Conservation (phyloP, 2,888 invertebrate species). For the Chrysina gloriosa region DNA sequence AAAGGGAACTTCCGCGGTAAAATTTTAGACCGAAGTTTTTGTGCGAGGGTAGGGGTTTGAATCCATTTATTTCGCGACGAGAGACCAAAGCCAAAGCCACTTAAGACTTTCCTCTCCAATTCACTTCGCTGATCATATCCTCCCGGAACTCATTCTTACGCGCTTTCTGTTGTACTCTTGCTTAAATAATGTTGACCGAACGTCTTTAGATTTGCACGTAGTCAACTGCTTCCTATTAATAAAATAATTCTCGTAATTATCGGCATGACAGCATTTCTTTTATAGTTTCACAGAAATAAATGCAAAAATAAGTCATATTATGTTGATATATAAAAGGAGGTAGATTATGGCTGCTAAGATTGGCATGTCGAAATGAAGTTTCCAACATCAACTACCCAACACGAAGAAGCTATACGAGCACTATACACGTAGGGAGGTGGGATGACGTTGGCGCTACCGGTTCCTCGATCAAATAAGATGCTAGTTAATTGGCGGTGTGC, state of each 20-base stretch:
- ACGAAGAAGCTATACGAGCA: not conserved
- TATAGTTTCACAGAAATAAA: too few species aligned
- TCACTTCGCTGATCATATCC: conserved; percentile 56
- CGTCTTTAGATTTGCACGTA: too few species aligned
- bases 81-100: conserved; percentile 60
- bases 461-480: conserved; percentile 58
- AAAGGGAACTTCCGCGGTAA: conserved; percentile 25
- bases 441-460: not conserved
- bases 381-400: not conserved
- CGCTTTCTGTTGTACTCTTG: conserved; percentile 50
- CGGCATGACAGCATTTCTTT: too few species aligned
- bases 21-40: conserved; percentile 21
- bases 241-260: too few species aligned
- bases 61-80: conserved; percentile 56
- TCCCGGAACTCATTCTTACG: conserved; percentile 35
- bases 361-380: too few species aligned
- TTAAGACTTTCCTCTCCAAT: conserved; percentile 59
- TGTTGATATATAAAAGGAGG: too few species aligned
- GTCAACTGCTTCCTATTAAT: too few species aligned
- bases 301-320: too few species aligned
- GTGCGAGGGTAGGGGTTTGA: conserved; percentile 39
- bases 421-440: not conserved
- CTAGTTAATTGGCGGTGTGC: conserved; percentile 63
- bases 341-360: too few species aligned
- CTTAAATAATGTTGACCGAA: too few species aligned